Percentiles rank a stretch among this genome's conserved stretches.
These are phyloP conservation scores for Dicyrtoma fusca DNA, from an alignment of 2,888 invertebrate genomes.

Conservation along the genomic window DNA sequence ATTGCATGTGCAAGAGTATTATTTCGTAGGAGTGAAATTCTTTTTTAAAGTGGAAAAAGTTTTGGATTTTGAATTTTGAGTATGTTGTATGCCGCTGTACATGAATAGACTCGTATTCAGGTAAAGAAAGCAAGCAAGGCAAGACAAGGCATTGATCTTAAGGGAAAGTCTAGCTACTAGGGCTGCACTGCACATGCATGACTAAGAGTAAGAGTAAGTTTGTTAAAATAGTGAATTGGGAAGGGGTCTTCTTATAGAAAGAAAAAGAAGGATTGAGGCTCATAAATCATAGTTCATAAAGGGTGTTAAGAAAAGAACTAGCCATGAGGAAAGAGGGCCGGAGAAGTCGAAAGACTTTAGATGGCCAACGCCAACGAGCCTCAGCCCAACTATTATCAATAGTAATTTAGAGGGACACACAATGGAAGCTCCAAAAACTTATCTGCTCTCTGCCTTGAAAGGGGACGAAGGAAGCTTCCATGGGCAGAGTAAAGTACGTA, in stretches of 20 bases:
- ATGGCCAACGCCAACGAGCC: conserved; percentile 3
- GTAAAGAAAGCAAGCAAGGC: too few relatives aligned
- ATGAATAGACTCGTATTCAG: too few relatives aligned
- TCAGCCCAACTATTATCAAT: conserved; percentile 28
- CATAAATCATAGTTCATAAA: conserved; percentile 53
- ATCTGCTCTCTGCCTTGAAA: not conserved
- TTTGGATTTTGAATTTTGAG: too few relatives aligned
- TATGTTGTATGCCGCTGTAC: too few relatives aligned
- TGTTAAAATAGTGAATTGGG: conserved; percentile 10
- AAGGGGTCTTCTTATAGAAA: not conserved
- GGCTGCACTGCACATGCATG: too few relatives aligned
- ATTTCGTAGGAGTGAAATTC: too few relatives aligned
- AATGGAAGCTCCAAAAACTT: conserved; percentile 1
- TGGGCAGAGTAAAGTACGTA: too few relatives aligned
- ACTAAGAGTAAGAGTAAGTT: too few relatives aligned
- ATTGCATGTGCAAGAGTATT: too few relatives aligned
- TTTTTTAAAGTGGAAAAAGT: too few relatives aligned
- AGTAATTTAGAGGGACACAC: conserved; percentile 21
- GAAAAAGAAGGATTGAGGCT: conserved; percentile 34
- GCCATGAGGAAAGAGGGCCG: conserved; percentile 53
- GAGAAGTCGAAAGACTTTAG: conserved; percentile 5
- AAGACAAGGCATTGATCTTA: too few relatives aligned
- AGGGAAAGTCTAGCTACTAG: too few relatives aligned
- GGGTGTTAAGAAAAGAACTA: conserved; percentile 49
- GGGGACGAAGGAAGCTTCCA: not conserved